Percentiles rank a stretch among this genome's conserved stretches.
phyloP scores from a whole-genome alignment of 2,888 invertebrate species.

The Lordiphosa fenestrarum region DNA sequence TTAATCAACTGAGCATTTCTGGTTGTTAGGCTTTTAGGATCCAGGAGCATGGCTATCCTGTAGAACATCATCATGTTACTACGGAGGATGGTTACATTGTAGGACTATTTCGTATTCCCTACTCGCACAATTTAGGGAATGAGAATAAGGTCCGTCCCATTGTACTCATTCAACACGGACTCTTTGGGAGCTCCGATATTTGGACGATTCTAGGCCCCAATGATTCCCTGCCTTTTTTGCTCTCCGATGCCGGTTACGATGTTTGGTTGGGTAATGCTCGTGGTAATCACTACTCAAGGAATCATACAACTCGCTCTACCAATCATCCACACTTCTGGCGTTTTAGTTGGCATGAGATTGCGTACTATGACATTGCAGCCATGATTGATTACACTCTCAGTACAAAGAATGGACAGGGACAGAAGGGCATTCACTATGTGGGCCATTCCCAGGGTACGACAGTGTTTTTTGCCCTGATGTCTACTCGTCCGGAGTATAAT shows the following conservation, averaged over 20 bases:
- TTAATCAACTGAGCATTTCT: no score
- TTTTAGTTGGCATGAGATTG: slow-evolving; percentile 92
- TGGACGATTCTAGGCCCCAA: slow-evolving; percentile 65
- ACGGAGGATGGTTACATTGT: slow-evolving; percentile 70
- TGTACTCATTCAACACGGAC: slow-evolving; percentile 81
- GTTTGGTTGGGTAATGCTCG: slow-evolving; percentile 76
- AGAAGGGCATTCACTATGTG: slow-evolving; percentile 64
- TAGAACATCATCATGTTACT: slow-evolving; percentile 83
- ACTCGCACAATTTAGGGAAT: slow-evolving; percentile 52
- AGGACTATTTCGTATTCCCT: slow-evolving; percentile 68
- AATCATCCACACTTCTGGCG: slow-evolving; percentile 55
- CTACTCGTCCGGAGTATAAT: slow-evolving; percentile 66
- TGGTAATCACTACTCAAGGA: slow-evolving; percentile 57
- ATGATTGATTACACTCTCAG: slow-evolving; percentile 61
- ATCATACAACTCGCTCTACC: slow-evolving; percentile 34
- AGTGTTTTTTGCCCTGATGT: slow-evolving; percentile 54
- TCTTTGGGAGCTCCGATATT: slow-evolving; percentile 63
- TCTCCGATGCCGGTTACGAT: slow-evolving; percentile 73
- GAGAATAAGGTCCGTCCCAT: slow-evolving; percentile 41
- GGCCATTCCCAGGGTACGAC: slow-evolving; percentile 75
- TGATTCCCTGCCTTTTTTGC: slow-evolving; percentile 56
- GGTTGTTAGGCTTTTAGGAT: slow-evolving; percentile 44
- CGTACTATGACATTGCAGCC: slow-evolving; percentile 81
- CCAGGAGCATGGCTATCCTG: slow-evolving; percentile 82
- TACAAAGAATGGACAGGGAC: slow-evolving; percentile 43